Conservation (phyloP, 2,113 vertebrate species). For the Saccopteryx leptura region DNA sequence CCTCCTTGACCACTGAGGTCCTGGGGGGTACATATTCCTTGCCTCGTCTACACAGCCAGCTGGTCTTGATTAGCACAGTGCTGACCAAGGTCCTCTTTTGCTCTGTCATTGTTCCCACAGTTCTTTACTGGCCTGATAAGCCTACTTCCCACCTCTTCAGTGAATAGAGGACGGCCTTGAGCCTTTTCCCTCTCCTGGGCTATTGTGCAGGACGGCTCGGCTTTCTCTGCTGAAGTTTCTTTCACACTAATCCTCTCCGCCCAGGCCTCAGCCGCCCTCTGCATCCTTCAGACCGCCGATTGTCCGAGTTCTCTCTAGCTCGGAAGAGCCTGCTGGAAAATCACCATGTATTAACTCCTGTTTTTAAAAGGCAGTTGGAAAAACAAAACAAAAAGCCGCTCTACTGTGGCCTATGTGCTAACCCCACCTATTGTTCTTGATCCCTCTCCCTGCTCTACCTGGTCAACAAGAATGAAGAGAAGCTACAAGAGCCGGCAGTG, state of each 20-base stretch:
- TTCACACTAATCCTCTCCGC: not conserved
- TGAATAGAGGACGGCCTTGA: not conserved
- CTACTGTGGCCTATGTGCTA: not conserved
- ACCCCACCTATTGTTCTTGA: not conserved
- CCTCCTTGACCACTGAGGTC: not conserved
- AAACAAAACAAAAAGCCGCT: not conserved
- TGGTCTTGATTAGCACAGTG: not conserved
- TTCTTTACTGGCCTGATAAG: not conserved
- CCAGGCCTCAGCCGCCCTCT: not conserved
- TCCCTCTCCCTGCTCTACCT: not conserved
- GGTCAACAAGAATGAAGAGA: not conserved
- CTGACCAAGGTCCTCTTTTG: not conserved
- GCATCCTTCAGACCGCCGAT: conserved; percentile 5
- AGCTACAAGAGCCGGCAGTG: not conserved
- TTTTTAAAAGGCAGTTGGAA: conserved; percentile 26
- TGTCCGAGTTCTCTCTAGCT: conserved; percentile 66
- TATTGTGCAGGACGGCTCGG: conserved; percentile 27
- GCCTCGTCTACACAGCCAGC: not conserved
- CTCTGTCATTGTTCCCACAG: not conserved
- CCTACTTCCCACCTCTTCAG: not conserved
- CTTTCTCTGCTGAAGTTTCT: conserved; percentile 14
- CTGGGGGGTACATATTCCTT: not conserved
- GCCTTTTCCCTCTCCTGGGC: not conserved
- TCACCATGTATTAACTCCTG: conserved; percentile 38
- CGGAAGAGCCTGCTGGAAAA: conserved; percentile 51